Base-by-base conservation (phyloP, 2,113 vertebrate genomes). In the Opisthocomus hoazin region DNA sequence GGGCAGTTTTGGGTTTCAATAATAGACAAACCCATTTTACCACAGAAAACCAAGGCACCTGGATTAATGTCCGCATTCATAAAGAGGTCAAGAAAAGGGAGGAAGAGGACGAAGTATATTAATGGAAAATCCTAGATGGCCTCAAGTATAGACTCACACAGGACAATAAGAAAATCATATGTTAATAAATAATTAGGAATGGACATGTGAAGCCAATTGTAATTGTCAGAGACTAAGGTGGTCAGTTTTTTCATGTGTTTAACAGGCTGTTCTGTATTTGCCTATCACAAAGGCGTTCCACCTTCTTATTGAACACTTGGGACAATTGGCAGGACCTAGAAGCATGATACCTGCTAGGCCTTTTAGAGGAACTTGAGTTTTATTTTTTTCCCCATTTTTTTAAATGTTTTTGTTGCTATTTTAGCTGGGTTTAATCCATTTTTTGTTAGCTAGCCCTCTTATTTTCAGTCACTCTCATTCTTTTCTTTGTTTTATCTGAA, bases 21-120 rank as follows among this genome's bases (percentile, higher is more conserved):
- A 9, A 15, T 4, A 27, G 9, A 32, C 19, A 85, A 26, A 41
- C 14, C 12, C 6, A 4, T 27, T 94, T 87, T n/a, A 13, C 5
- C 27, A 15, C 12, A 54, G 41, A 15, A 85, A 41, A 21, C 2
- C 41, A 64, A 81, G 88, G 5, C 3, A 2, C 8, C 18, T 3
- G 1, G 10, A 18, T 5, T 64, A 36, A 27, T 29, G 8, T 19
- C 41, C 2, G 0, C 20, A 16, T 10, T 69, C 37, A 29, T 3
- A 26, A 77, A 74, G 17, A 74, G 36, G 20, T 10, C 7, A 26
- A 71, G 53, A 37, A 63, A 92, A 77, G 15, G n/a, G 21, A 34
- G 34, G 58, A 65, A 84, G 12, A 37, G 3, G 56, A 30, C 10
- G 5, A 51, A 68, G 1, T 12, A 15, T 10, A 37, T 39, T 56